These are phyloP conservation scores for Solenodon paradoxus DNA, from an alignment of 2,113 vertebrate species.

Conservation along the genomic window DNA sequence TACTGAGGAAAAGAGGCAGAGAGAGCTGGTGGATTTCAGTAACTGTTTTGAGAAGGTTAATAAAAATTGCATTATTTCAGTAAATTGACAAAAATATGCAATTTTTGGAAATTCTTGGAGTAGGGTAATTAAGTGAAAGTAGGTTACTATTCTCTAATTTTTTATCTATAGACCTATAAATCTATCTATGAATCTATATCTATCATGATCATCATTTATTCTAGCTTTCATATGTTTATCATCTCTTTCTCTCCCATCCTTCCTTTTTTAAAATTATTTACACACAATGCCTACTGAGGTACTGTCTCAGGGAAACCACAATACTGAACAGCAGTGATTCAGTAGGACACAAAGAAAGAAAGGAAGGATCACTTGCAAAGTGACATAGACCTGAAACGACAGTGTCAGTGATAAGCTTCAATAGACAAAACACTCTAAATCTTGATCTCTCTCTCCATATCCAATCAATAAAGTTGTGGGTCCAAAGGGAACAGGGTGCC, in stretches of 20 bases:
- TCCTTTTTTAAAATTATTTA: neutral
- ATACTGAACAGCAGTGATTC: neutral
- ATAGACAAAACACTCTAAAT: rapidly evolving
- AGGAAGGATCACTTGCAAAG: neutral
- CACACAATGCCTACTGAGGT: neutral
- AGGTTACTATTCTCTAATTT: neutral
- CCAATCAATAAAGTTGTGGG: neutral
- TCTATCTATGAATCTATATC: too few species aligned
- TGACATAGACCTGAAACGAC: neutral
- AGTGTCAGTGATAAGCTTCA: too few species aligned
- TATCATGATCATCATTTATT: neutral
- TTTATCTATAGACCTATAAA: too few species aligned
- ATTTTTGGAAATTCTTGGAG: neutral
- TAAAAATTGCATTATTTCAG: neutral
- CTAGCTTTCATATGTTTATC: neutral
- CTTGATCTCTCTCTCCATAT: neutral
- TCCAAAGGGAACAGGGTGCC: neutral
- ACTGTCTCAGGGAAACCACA: neutral
- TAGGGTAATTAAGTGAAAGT: neutral
- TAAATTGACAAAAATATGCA: neutral
- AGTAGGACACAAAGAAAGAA: neutral
- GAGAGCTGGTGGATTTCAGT: neutral
- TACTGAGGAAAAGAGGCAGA: neutral
- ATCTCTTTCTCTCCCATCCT: neutral
- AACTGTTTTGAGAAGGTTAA: neutral